These are phyloP conservation scores for Brachyrhaphis roseni DNA, from an alignment of 2,797 vertebrate genomes.

Conservation along the genomic window DNA sequence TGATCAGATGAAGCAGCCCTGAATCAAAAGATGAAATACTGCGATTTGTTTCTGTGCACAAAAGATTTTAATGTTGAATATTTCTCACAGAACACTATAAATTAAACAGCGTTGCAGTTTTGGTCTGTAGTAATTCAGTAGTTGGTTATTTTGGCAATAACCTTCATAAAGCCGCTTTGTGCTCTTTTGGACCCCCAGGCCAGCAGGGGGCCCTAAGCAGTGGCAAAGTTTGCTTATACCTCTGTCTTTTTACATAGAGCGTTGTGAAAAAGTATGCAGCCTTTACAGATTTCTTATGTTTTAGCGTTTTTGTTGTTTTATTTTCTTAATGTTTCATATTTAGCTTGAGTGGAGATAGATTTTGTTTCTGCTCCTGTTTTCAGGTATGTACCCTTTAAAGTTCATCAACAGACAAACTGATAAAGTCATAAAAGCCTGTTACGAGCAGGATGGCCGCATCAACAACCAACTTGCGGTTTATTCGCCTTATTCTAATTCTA, in stretches of 20 bases:
- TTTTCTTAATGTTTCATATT: not conserved
- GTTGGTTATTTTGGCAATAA: not conserved
- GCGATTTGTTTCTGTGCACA: too few species aligned
- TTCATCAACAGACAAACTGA: slow-evolving; percentile 83
- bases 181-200: not conserved
- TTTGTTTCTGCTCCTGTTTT: slow-evolving; percentile 16
- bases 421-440: slow-evolving; percentile 84
- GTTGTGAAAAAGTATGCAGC: not conserved
- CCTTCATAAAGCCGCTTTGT: not conserved
- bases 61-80: too few species aligned
- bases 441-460: slow-evolving; percentile 66
- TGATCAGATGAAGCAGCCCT: slow-evolving; percentile 1
- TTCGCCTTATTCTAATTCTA: slow-evolving; percentile 80
- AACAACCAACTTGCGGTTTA: slow-evolving; percentile 76
- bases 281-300: not conserved
- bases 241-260: not conserved
- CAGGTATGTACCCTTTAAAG: slow-evolving; percentile 83
- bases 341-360: not conserved
- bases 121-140: too few species aligned
- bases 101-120: too few species aligned
- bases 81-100: too few species aligned
- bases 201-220: not conserved
- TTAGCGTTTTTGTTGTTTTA: not conserved
- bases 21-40: not conserved
- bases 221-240: not conserved